Percentiles rank a stretch among this genome's conserved stretches.
Conservation (phyloP, 2,113 vertebrate species). For the Amphiprion percula region DNA sequence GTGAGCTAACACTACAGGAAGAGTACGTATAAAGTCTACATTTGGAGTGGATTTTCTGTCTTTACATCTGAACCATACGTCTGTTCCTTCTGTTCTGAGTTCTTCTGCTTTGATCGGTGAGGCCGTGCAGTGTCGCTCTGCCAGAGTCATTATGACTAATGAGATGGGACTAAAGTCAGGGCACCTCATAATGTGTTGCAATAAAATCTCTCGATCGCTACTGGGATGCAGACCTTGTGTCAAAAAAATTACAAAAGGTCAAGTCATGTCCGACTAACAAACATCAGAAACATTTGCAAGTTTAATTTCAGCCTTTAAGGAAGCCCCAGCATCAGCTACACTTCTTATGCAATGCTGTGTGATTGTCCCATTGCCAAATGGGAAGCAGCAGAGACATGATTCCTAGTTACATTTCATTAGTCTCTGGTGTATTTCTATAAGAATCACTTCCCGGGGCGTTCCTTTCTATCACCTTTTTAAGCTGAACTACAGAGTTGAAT, state of each 20-base stretch:
- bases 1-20: neutral
- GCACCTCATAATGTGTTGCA: constrained; percentile 36
- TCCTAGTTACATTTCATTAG: constrained; percentile 36
- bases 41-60: neutral
- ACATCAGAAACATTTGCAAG: neutral
- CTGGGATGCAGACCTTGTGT: constrained; percentile 27
- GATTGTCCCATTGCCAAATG: neutral
- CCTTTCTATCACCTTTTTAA: constrained; percentile 15
- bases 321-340: neutral
- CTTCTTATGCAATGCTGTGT: neutral
- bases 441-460: neutral
- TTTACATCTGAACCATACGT: constrained; percentile 1
- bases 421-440: constrained; percentile 35
- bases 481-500: constrained; percentile 39
- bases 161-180: constrained; percentile 34
- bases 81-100: constrained; percentile 30
- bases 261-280: neutral
- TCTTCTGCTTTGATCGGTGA: constrained; percentile 23
- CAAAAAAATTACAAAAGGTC: neutral
- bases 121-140: neutral
- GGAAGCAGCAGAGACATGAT: constrained; percentile 16
- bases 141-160: constrained; percentile 44
- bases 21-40: neutral
- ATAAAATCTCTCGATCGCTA: constrained; percentile 21
- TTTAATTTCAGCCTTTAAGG: constrained; percentile 6